Evolutionary conservation across 2,113 vertebrate genomes (phyloP), one percentile per base, ranked within the genome.

Genomic region (Nerophis ophidion): DNA sequence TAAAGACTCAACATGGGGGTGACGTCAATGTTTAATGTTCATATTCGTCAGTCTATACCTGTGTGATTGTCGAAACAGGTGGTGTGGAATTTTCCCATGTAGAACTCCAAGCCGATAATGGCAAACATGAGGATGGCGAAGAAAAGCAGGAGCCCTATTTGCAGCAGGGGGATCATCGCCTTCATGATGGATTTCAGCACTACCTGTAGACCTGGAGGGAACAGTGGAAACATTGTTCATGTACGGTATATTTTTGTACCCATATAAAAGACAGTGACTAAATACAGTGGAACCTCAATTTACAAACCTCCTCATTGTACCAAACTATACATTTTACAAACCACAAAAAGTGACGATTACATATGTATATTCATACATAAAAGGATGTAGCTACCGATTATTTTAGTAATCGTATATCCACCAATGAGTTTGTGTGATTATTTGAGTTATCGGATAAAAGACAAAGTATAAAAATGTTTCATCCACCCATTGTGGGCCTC

Each of bases 121-220:
- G 94, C 94, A 62, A 97, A 97, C 91, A 97, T 96, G 86, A 97
- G 93, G 83, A 97, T 97, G 71, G 94, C 94, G 61, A 96, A 95
- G 87, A 97, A 97, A 61, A 97, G 92, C 75, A 97, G 91, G 81
- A 97, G 89, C 77, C 94, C 93, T 26, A 97, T 97, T 86, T 97
- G 94, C 74, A 97, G 93, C 84, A 97, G 86, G 38, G 94, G 94
- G 66, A 97, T 94, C 94, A 97, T 97, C 69, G 94, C 94, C 88
- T 97, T 97, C 94, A 97, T 97, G 87, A 97, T 97, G 45, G 94
- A 97, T 81, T 97, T 97, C 69, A 97, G 91, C 79, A 97, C 94
- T 71, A 97, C 94, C 91, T 97, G 94, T 88, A 97, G 90, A 90
- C 94, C 94, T 96, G 79, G 52, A 82, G 52, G 47, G 69, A 36